A percentile compares a stretch with the other conserved stretches of the same genome.
Conservation (phyloP, 1,140 invertebrate species). For the Drosophila jambulina region DNA sequence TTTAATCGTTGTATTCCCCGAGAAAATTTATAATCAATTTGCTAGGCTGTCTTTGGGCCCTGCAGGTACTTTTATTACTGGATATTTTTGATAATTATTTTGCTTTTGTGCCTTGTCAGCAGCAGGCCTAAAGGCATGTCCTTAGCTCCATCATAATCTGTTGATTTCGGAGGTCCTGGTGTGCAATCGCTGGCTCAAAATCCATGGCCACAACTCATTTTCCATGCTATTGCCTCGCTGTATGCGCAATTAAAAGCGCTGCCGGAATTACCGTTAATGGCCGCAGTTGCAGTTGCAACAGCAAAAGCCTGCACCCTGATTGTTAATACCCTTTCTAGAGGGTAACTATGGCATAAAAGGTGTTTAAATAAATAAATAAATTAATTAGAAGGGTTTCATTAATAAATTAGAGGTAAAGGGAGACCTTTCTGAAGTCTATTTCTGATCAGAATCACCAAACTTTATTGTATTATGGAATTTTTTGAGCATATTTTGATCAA, state of each 20-base stretch:
- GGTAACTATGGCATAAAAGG: not conserved
- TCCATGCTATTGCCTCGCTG: slow-evolving; percentile 60
- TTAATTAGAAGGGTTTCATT: too few species aligned
- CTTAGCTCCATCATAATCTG: slow-evolving; percentile 26
- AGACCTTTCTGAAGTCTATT: too few species aligned
- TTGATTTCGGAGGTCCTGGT: slow-evolving; percentile 15
- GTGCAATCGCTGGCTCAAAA: slow-evolving; percentile 30
- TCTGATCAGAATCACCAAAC: too few species aligned
- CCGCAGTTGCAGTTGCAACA: slow-evolving; percentile 53
- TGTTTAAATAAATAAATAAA: too few species aligned
- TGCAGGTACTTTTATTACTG: not conserved
- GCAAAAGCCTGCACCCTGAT: slow-evolving; percentile 4
- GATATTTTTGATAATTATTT: not conserved
- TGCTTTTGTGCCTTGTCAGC: slow-evolving; percentile 4
- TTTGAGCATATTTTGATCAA: too few species aligned
- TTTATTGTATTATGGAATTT: too few species aligned
- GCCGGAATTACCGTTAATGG: slow-evolving; percentile 80
- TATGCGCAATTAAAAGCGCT: slow-evolving; percentile 79
- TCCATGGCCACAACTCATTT: slow-evolving; percentile 62
- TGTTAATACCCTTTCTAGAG: slow-evolving; percentile 13
- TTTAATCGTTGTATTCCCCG: not conserved
- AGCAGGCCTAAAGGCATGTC: not conserved
- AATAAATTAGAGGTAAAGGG: too few species aligned
- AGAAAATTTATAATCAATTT: slow-evolving; percentile 10
- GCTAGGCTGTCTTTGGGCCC: not conserved